These are phyloP conservation scores for Paramisgurnus dabryanus DNA, from an alignment of 2,113 vertebrate genomes.

Conservation along the genomic window DNA sequence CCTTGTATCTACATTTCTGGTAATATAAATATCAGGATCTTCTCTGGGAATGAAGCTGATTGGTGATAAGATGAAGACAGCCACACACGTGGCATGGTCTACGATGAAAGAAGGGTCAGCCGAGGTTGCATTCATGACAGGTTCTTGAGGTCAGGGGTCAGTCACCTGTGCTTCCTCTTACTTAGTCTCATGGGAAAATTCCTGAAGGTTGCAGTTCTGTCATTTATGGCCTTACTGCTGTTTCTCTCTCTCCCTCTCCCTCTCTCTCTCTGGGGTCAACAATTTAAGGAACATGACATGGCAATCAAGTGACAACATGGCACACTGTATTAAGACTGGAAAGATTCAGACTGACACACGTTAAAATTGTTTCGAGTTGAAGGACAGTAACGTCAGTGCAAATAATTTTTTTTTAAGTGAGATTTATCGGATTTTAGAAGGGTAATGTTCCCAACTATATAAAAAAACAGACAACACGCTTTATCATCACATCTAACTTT, in stretches of 20 bases:
- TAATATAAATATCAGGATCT: not conserved
- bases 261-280: not conserved
- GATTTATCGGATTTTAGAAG: not conserved
- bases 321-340: not conserved
- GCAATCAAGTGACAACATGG: not conserved
- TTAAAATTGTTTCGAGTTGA: not conserved
- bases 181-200: slow-evolving; percentile 28
- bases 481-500: not conserved
- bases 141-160: slow-evolving; percentile 26
- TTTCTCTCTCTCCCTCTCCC: not conserved
- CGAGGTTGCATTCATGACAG: slow-evolving; percentile 17
- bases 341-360: not conserved
- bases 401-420: not conserved
- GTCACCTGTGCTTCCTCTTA: slow-evolving; percentile 28
- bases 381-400: not conserved
- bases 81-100: not conserved
- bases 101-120: slow-evolving; percentile 10
- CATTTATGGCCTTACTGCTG: slow-evolving; percentile 1
- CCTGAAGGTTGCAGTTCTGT: slow-evolving; percentile 24
- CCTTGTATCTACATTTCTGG: slow-evolving; percentile 9
- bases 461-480: not conserved
- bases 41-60: not conserved
- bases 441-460: not conserved
- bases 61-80: slow-evolving; percentile 6
- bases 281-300: not conserved